Evolutionary conservation across 30 jellyfish, hydroid and myxozoan genomes (phyloP).

Genomic region (Cassiopea andromeda): DNA sequence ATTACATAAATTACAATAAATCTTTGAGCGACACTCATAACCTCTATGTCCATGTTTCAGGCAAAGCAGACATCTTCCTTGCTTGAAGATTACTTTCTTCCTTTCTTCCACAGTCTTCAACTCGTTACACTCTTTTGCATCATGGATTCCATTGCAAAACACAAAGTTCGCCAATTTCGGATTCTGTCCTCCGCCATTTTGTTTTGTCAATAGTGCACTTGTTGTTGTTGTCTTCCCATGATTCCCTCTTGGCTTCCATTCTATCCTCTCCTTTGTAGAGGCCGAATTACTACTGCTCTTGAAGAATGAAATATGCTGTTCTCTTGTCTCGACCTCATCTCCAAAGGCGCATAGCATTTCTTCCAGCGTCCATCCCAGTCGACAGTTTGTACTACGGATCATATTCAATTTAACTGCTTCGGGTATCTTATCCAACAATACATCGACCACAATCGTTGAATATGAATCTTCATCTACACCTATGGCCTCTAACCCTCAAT

Average conservation of each 20-base stretch:
- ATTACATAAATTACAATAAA: not conserved
- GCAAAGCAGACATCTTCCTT: not conserved
- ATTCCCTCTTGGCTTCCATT: not conserved
- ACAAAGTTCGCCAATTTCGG: not conserved
- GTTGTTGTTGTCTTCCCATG: not conserved
- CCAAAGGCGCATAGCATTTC: not conserved
- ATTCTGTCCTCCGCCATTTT: not conserved
- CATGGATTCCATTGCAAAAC: not conserved
- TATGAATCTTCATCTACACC: not conserved
- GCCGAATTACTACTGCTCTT: not conserved
- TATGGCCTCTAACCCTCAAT: not conserved
- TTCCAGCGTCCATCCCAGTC: not conserved
- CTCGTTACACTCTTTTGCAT: not conserved
- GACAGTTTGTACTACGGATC: not conserved
- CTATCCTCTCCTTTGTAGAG: not conserved
- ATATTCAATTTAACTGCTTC: not conserved
- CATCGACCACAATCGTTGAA: not conserved
- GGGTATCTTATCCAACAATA: not conserved
- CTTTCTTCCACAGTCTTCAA: not conserved
- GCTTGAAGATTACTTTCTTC: not conserved
- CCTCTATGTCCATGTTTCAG: not conserved
- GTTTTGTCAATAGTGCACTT: not conserved
- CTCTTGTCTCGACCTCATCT: not conserved
- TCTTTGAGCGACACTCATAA: not conserved
- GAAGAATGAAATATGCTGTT: not conserved